A percentile compares a stretch with the other conserved stretches of the same genome.
These are phyloP conservation scores for Cottoperca gobio DNA, from an alignment of 2,797 vertebrate species.

Conservation along the genomic window DNA sequence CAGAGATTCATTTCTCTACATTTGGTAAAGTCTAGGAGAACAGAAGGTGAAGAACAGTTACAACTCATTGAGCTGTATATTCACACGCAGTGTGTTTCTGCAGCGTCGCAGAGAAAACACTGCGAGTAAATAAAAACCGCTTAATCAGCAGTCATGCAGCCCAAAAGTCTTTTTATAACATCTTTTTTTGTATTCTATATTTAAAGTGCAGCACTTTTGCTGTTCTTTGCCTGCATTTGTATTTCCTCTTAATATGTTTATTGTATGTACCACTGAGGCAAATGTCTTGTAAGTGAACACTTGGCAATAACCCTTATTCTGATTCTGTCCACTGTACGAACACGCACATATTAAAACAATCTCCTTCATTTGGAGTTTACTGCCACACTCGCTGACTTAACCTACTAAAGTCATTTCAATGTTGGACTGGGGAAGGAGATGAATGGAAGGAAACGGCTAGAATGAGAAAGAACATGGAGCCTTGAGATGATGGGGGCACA, in stretches of 20 bases:
- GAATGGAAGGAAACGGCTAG: slow-evolving; percentile 9
- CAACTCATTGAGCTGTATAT: background rate
- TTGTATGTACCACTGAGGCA: too few relatives aligned
- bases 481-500: background rate
- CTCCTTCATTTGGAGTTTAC: background rate
- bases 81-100: background rate
- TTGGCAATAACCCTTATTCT: too few relatives aligned
- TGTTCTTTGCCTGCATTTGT: too few relatives aligned
- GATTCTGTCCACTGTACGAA: too few relatives aligned
- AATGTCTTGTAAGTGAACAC: too few relatives aligned
- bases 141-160: too few relatives aligned
- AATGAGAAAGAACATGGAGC: slow-evolving; percentile 6
- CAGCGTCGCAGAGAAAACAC: background rate
- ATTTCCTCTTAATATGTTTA: too few relatives aligned
- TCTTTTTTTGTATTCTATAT: too few relatives aligned
- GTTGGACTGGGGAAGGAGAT: background rate
- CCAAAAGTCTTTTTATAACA: too few relatives aligned
- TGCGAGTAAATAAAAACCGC: background rate
- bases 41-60: background rate
- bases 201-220: too few relatives aligned
- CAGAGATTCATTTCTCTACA: background rate
- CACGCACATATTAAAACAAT: background rate
- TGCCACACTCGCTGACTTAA: background rate
- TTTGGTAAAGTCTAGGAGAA: background rate
- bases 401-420: background rate